A percentile compares a stretch with the other conserved stretches of the same genome.
Conservation (phyloP, 2,113 vertebrate genomes). For the Corythornis vintsioides region DNA sequence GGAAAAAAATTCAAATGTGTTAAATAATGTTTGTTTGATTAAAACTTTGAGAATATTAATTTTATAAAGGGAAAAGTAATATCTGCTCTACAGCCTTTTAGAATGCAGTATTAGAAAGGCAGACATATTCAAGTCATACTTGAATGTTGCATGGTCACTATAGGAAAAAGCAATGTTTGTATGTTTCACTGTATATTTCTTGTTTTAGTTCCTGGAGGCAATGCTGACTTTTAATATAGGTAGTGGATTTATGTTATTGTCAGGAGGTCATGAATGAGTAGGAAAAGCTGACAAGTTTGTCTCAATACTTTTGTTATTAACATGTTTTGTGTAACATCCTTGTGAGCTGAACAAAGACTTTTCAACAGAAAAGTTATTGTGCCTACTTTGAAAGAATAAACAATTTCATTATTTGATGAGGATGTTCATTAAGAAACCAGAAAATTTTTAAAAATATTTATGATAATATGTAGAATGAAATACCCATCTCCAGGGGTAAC, state of each 20-base stretch:
- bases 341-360: neutral
- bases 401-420: neutral
- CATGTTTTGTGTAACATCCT: neutral
- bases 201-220: neutral
- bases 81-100: neutral
- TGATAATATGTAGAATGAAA: neutral
- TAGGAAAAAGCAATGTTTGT: neutral
- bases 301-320: neutral
- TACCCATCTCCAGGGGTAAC: accelerated
- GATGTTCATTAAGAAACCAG: neutral
- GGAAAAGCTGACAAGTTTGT: neutral
- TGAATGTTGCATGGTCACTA: neutral
- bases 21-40: neutral
- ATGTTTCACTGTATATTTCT: neutral
- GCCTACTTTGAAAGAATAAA: neutral
- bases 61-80: neutral
- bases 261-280: neutral
- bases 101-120: neutral
- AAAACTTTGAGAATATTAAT: neutral
- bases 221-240: neutral
- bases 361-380: neutral
- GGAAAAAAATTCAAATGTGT: neutral
- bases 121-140: neutral
- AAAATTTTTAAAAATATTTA: neutral
- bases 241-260: neutral